A percentile compares a stretch with the other conserved stretches of the same genome.
Evolutionary conservation across 2,797 vertebrate species (phyloP).

Genomic region (Chaetodon trifasciatus): DNA sequence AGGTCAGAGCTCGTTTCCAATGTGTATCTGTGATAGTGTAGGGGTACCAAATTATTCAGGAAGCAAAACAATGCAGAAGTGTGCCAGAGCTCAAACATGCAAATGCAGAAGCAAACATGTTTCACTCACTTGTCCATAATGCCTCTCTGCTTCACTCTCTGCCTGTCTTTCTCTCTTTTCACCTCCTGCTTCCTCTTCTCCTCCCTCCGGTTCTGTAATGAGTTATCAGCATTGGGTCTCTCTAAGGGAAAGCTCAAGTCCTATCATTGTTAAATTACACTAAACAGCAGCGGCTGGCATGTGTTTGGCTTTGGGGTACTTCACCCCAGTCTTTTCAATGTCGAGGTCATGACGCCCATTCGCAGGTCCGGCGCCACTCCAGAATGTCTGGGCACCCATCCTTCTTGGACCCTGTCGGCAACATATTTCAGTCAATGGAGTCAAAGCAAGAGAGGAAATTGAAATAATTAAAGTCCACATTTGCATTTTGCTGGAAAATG

Average conservation of each 20-base stretch:
- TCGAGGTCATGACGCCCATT: conserved; percentile 67
- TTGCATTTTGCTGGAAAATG: conserved; percentile 77
- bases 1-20: conserved; percentile 70
- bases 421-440: conserved; percentile 62
- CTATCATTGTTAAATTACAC: conserved; percentile 68
- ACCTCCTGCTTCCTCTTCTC: conserved; percentile 13
- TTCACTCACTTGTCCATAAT: conserved; percentile 11
- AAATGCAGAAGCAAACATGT: conserved; percentile 29
- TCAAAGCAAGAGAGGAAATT: conserved; percentile 54
- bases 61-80: conserved; percentile 43
- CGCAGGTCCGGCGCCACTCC: conserved; percentile 50
- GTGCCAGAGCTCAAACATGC: conserved; percentile 28
- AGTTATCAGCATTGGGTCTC: conserved; percentile 45
- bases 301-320: conserved; percentile 60
- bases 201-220: conserved; percentile 54
- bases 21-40: conserved; percentile 52
- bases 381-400: conserved; percentile 53
- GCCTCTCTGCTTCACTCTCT: conserved; percentile 24
- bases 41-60: conserved; percentile 54
- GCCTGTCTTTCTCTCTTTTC: conserved; percentile 7
- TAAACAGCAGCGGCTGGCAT: conserved; percentile 47
- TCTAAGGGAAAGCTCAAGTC: conserved; percentile 47
- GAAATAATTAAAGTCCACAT: conserved; percentile 76
- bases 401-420: conserved; percentile 44
- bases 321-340: conserved; percentile 59